phyloP scores from a whole-genome alignment of 1,140 invertebrate genomes.

The Bilobella aurantiaca region DNA sequence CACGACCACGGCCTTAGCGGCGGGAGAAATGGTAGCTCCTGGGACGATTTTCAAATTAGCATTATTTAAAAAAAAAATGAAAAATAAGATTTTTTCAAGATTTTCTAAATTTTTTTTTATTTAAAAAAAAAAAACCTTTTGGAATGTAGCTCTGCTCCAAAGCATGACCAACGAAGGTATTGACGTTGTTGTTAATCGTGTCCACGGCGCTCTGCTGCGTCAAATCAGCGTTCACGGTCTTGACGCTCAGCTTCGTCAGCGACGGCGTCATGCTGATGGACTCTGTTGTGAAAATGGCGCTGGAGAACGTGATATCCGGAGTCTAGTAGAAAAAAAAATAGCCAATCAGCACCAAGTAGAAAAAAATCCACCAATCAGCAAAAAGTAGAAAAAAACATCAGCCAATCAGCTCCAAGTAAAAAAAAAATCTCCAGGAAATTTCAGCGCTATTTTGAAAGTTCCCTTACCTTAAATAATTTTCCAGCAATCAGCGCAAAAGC shows the following conservation, averaged over 20 bases:
- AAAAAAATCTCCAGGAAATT: no score
- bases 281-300: background rate
- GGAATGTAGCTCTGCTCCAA: conserved; percentile 15
- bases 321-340: background rate
- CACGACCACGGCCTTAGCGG: conserved; percentile 12
- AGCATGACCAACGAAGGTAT: background rate
- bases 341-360: background rate
- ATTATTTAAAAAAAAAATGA: background rate
- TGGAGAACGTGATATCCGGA: background rate
- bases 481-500: background rate
- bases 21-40: background rate
- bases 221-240: background rate
- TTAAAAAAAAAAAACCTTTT: no score
- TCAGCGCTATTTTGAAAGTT: background rate
- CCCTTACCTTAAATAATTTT: background rate
- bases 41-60: background rate
- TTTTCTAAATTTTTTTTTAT: no score
- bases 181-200: background rate
- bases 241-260: background rate
- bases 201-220: background rate
- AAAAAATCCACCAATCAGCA: background rate
- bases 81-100: background rate
- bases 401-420: background rate
- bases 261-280: background rate
- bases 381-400: background rate